Base-by-base conservation (phyloP, 2,888 invertebrate genomes). In the Scrobipalpa atriplicella region DNA sequence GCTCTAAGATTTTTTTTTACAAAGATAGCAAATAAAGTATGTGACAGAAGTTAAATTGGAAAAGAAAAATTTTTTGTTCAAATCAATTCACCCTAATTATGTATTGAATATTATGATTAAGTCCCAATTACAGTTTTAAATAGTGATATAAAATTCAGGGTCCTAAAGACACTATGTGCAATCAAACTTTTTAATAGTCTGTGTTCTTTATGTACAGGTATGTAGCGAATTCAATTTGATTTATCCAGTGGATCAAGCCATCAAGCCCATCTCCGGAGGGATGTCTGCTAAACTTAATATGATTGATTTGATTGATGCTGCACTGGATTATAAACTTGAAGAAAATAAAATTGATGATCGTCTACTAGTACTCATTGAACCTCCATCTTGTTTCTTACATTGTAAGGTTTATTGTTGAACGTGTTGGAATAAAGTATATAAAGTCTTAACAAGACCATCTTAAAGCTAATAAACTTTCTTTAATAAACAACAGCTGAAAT, bases 211-310 rank as follows among this genome's bases (percentile, higher is more conserved):
- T 36, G 29, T 58, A n/a, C 29, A 29, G 56, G 56, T 29, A 36
- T 58, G 36, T 58, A 47, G 58, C 29, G 29, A 13, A 58, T 58
- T 29, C 58, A 58, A 58, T 38, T 58, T 58, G 36, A 58, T 58
- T 58, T 58, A 36, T n/a, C 58, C 58, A n/a, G 58, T 38, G 29
- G 38, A 58, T 58, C 58, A 58, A 38, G 58, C 29, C 58, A 58
- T 58, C 58, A 58, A 38, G 58, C 29, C 58, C 16, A 16, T 58
- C 58, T 58, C 16, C 16, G 16, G 13, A n/a, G 16, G 38, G 36
- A 7, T n/a, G 58, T n/a, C 6, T n/a, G 13, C 6, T 9, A 11
- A 52, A 52, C 36, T 58, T 58, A 58, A 58, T 16, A 58, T 58
- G 36, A 58, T 58, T 56, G 36, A 38, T 58, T 29, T 21, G 2